phyloP scores from a whole-genome alignment of 2,113 vertebrate genomes.

The Etheostoma spectabile region DNA sequence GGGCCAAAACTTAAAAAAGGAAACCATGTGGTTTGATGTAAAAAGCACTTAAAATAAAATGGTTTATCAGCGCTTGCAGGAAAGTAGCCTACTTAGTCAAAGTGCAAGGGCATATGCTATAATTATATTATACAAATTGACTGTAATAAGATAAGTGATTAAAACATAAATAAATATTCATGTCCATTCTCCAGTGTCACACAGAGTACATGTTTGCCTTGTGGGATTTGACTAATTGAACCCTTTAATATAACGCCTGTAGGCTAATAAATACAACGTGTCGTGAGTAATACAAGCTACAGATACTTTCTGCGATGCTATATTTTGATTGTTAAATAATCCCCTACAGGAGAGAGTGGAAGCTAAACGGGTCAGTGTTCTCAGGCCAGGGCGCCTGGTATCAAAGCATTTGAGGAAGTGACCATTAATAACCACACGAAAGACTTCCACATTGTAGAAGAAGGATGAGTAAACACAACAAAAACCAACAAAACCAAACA shows the following conservation, averaged over 20 bases:
- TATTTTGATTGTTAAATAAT: slow-evolving; percentile 1
- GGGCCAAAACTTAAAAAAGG: not conserved
- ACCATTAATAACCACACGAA: not conserved
- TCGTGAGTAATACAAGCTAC: not conserved
- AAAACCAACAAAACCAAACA: not conserved
- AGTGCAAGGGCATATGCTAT: not conserved
- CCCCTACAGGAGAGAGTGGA: slow-evolving; percentile 2
- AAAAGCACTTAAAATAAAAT: not conserved
- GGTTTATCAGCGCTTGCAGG: not conserved
- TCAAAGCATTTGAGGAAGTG: slow-evolving; percentile 8
- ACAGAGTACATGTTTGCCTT: not conserved
- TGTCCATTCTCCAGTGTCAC: not conserved
- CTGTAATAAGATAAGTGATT: not conserved
- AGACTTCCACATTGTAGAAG: rapidly evolving
- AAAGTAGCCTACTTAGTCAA: not conserved
- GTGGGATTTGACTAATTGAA: not conserved
- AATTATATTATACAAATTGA: not conserved
- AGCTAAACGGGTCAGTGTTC: slow-evolving; percentile 12
- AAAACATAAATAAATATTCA: not conserved
- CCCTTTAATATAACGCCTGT: too few relatives aligned
- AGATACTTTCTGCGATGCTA: not conserved
- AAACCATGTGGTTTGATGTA: not conserved
- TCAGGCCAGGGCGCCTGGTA: not conserved
- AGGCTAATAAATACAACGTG: too few relatives aligned
- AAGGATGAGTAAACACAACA: not conserved